Evolutionary conservation across 1,140 invertebrate species (phyloP), one percentile per base, ranked within the genome.

Genomic region (Thaumetopoea pityocampa): DNA sequence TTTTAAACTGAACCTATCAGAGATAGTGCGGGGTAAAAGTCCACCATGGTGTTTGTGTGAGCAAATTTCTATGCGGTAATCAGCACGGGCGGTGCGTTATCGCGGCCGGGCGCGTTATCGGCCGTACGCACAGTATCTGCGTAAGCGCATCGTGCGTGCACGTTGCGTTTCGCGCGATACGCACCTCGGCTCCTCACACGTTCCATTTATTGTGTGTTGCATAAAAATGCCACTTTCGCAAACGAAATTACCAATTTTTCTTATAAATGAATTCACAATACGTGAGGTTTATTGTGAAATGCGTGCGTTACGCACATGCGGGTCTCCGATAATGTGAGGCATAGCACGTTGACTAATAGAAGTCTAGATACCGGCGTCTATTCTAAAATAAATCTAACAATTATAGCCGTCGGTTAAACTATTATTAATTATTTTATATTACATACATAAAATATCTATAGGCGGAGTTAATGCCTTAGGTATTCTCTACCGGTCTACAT

Each of bases 161-260:
- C 45, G 53, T 63, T 73, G 70, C 70, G 67, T 79, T 79, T 79
- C 41, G 76, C 69, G 71, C 70, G 66, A 73, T 71, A 76, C 61
- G 51, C 68, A 68, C 60, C 51, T 37, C 15, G 41, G 15, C 51
- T 37, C 22, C 53, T 49, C 61, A 62, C 68, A 77, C 68, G 68
- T 78, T 63, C 56, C 42, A 29, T 49, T 41, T 44, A 34, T 38
- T 50, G 52, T 32, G 20, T 28, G 37, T 77, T 77, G 71, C 73
- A 69, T 62, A 65, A 61, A 62, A 67, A 55, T 47, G 48, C 41
- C 22, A 76, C 70, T 80, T 83, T 83, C 73, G 78, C 78, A 83
- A 78, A 74, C 69, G 47, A 58, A n/a, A 46, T 68, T 68, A 67
- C 60, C 38, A 46, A 46, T 46, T 60, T 53, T 63, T 65, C n/a